A percentile compares a stretch with the other conserved stretches of the same genome.
These are phyloP conservation scores for Limosa lapponica DNA, from an alignment of 2,797 vertebrate genomes.

Conservation along the genomic window DNA sequence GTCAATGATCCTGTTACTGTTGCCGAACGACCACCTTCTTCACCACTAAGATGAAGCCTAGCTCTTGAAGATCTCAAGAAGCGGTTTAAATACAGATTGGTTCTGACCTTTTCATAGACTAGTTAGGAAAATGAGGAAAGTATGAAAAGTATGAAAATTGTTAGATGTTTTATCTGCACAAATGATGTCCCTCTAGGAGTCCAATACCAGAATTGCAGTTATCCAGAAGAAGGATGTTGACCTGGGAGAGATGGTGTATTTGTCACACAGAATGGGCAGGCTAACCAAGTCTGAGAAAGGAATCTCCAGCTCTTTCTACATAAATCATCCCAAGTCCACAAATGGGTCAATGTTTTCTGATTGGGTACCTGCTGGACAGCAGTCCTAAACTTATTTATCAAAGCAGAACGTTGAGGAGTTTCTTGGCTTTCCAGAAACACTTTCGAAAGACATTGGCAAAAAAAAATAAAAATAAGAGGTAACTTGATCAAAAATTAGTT, in stretches of 20 bases:
- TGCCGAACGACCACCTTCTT: accelerated
- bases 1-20: background rate
- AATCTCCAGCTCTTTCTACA: background rate
- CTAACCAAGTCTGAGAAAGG: background rate
- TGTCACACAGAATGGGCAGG: background rate
- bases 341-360: accelerated
- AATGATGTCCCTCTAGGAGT: background rate
- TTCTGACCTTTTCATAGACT: background rate
- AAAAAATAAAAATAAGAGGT: accelerated
- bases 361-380: background rate
- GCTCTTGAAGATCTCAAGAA: background rate
- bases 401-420: background rate
- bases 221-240: background rate
- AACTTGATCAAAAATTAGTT: background rate
- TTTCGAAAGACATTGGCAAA: background rate
- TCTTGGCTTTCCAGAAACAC: background rate
- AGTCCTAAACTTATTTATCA: background rate
- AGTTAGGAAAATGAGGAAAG: background rate
- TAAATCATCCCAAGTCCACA: background rate
- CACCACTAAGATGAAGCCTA: background rate
- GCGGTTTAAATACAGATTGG: background rate
- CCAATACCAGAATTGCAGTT: background rate
- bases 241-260: background rate
- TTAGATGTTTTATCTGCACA: background rate
- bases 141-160: background rate